Base-by-base conservation (phyloP, 2,888 invertebrate genomes). In the Drosophila histrio region DNA sequence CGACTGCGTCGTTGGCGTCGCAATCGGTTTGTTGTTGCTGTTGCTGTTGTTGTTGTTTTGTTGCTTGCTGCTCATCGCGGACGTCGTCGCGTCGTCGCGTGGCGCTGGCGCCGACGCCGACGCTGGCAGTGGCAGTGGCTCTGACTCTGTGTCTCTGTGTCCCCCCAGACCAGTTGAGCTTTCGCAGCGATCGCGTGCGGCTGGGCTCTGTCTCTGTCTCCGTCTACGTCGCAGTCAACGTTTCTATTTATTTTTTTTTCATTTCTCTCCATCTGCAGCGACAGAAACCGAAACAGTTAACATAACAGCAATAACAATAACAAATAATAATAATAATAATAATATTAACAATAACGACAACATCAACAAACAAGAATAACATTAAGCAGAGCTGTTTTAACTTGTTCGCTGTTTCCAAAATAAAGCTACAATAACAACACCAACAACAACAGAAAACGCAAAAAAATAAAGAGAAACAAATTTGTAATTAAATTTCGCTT, bases 111-210 rank as follows among this genome's bases (percentile, higher is more conserved):
- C 46, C 36, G 63, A 39, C 59, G 71, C 49, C 58, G 60, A 32
- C 60, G 22, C 19, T 41, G 50, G 34, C 69, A 22, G 50, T 30
- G 54, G 32, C 70, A 30, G 41, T 24, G 76, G 66, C 72, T 74
- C 58, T 67, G 72, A 41, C 67, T 39, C 44, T 41, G 53, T 54
- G 49, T 70, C 15, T 58, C 53, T 61, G 72, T 74, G 71, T 75
- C 61, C 76, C 57, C 72, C 65, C 56, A 58, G 77, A 79, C 76
- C 87, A 88, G 85, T 88, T 88, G 88, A 88, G 88, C 79, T 88
- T 84, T 87, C 72, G 85, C 79, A 81, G 87, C 79, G 85, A 87
- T 87, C 88, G 88, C 85, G 85, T 85, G 87, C 87, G 85, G 87
- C 87, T 88, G 87, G 74, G 87, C 80, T 80, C 63, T 64, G 59